Evolutionary conservation across 2,888 invertebrate species (phyloP).

Genomic region (Parnassius smintheus): DNA sequence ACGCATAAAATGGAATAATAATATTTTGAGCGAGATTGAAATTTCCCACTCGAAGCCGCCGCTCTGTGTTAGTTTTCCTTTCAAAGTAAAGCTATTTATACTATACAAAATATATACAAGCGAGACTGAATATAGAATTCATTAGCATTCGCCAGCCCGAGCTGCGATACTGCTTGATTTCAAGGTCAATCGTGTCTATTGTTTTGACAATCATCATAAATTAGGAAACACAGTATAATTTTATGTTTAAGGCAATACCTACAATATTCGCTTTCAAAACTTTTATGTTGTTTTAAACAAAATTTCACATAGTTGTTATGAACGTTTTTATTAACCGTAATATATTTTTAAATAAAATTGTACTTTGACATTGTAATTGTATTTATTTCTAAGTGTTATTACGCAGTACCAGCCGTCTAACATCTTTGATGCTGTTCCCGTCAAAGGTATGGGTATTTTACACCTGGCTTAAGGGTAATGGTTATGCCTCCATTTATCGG

Average conservation of each 20-base stretch:
- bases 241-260: constrained; percentile 1
- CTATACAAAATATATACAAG: constrained; percentile 11
- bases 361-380: too few relatives aligned
- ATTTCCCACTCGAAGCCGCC: not conserved
- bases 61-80: not conserved
- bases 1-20: not conserved
- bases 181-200: constrained; percentile 18
- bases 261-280: not conserved
- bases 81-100: constrained; percentile 6
- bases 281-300: too few relatives aligned
- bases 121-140: constrained; percentile 20
- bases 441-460: too few relatives aligned
- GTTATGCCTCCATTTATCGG: too few relatives aligned
- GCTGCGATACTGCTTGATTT: constrained; percentile 8
- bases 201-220: constrained; percentile 21
- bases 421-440: too few relatives aligned
- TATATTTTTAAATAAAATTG: too few relatives aligned
- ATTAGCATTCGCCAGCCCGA: constrained; percentile 23
- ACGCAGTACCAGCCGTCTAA: too few relatives aligned
- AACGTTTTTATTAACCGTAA: too few relatives aligned
- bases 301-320: too few relatives aligned
- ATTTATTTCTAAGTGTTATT: too few relatives aligned
- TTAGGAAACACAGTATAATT: constrained; percentile 14
- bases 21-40: constrained; percentile 1
- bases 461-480: too few relatives aligned